These are phyloP conservation scores for Arremon brunneinucha DNA, from an alignment of 2,797 vertebrate species.

Conservation along the genomic window DNA sequence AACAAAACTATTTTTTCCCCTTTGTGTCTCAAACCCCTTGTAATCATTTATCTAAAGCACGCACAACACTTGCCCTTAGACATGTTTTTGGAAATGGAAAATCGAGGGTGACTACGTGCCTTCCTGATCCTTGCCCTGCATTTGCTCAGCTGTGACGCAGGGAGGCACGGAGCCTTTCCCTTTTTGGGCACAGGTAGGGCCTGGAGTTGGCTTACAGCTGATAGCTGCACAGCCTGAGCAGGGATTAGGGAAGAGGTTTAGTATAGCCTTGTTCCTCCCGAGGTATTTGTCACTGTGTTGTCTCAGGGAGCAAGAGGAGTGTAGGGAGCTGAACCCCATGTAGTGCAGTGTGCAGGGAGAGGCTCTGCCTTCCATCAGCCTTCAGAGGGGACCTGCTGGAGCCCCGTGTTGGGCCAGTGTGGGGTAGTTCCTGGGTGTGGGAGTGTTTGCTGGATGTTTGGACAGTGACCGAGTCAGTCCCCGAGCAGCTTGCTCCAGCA, in stretches of 20 bases:
- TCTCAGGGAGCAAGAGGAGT: not conserved
- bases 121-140: not conserved
- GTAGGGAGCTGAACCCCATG: not conserved
- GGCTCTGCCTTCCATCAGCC: not conserved
- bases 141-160: not conserved
- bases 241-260: not conserved
- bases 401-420: fast-evolving
- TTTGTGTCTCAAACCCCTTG: slow-evolving; percentile 24
- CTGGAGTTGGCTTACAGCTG: not conserved
- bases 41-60: slow-evolving; percentile 1
- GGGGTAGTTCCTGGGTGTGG: not conserved
- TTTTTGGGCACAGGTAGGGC: not conserved
- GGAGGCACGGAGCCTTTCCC: not conserved
- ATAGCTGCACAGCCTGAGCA: not conserved
- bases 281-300: not conserved
- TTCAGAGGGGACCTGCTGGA: not conserved
- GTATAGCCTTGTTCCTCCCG: not conserved
- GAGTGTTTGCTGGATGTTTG: not conserved
- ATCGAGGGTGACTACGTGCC: fast-evolving
- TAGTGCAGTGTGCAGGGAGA: fast-evolving
- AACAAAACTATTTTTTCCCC: slow-evolving; percentile 1
- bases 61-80: not conserved
- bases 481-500: not conserved
- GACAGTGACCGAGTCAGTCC: not conserved
- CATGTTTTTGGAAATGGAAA: not conserved